Evolutionary conservation across 2,113 vertebrate genomes (phyloP).

Genomic region (Halcyon senegalensis): DNA sequence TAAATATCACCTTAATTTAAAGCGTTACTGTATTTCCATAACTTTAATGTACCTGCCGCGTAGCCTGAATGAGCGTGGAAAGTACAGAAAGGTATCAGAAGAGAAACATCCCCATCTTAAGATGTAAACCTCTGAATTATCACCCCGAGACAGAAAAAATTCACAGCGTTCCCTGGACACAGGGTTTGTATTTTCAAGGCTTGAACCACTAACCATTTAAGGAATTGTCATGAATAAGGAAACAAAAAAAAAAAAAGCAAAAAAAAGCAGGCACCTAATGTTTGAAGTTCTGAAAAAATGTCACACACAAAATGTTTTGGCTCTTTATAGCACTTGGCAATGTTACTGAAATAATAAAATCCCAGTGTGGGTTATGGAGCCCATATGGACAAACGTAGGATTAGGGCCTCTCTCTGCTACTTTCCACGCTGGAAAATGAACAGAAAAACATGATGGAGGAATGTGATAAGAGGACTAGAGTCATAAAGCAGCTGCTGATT

Average conservation of each 20-base stretch:
- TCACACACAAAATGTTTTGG: background rate
- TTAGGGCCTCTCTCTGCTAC: background rate
- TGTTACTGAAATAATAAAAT: background rate
- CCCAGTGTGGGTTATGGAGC: background rate
- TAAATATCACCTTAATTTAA: constrained; percentile 54
- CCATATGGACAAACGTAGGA: background rate
- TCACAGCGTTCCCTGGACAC: background rate
- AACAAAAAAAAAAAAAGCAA: no score
- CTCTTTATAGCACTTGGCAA: background rate
- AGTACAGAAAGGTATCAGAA: background rate
- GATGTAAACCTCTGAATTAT: background rate
- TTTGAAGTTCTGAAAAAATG: background rate
- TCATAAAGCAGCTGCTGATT: background rate
- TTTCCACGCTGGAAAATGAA: background rate
- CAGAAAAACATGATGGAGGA: background rate
- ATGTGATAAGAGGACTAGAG: background rate
- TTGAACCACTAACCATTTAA: background rate
- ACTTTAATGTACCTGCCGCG: background rate
- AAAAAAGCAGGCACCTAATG: background rate
- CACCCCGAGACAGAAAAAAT: background rate
- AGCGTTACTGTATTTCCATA: constrained; percentile 31
- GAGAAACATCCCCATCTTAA: background rate
- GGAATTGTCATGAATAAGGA: background rate
- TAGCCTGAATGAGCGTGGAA: background rate
- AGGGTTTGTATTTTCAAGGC: background rate